These are phyloP conservation scores for Ophraella communa DNA, from an alignment of 2,888 invertebrate species.

Conservation along the genomic window DNA sequence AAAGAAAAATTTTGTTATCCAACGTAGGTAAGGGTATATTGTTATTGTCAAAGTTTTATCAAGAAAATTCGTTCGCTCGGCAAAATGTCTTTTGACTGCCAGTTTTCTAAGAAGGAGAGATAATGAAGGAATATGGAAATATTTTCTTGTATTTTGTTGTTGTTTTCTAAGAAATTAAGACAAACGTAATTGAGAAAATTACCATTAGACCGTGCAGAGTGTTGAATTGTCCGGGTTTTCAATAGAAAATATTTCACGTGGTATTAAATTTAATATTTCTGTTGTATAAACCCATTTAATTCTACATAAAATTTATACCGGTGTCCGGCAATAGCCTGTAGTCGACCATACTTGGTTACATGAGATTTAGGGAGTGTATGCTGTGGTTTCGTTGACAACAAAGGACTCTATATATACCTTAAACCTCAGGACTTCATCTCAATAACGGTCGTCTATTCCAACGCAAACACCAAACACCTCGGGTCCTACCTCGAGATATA, in stretches of 20 bases:
- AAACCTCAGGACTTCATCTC: not conserved
- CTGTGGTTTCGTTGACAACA: not conserved
- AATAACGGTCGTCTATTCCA: not conserved
- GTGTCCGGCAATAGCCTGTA: too few relatives aligned
- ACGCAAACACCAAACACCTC: conserved; percentile 3
- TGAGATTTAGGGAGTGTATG: not conserved
- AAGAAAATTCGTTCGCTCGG: conserved; percentile 2
- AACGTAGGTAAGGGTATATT: not conserved
- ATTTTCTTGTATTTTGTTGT: not conserved
- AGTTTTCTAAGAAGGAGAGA: conserved; percentile 2
- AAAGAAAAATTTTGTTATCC: not conserved
- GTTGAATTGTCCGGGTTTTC: too few relatives aligned
- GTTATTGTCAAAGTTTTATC: conserved; percentile 8
- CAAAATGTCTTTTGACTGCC: conserved; percentile 11
- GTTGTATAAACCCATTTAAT: too few relatives aligned
- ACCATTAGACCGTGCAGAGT: not conserved
- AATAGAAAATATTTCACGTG: too few relatives aligned
- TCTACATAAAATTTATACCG: too few relatives aligned
- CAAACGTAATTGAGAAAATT: not conserved
- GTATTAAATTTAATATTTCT: too few relatives aligned
- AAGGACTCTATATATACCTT: not conserved
- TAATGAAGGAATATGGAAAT: not conserved
- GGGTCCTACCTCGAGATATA: not conserved
- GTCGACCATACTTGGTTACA: too few relatives aligned
- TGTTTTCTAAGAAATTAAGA: not conserved